phyloP scores from a whole-genome alignment of 2,113 vertebrate species.

The Climacteris rufus region DNA sequence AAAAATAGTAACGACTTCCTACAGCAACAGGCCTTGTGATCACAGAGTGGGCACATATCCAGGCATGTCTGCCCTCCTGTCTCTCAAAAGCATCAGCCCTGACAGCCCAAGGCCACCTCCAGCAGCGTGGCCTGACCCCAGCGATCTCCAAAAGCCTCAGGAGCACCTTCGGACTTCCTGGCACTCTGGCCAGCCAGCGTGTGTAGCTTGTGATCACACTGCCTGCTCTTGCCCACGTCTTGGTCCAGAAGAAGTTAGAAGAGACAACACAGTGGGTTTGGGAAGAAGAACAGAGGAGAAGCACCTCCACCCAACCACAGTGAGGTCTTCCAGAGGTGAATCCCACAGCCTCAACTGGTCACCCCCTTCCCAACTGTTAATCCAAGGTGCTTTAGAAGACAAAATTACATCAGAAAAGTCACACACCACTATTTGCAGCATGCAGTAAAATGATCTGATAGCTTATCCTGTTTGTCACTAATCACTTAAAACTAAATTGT shows the following conservation, averaged over 20 bases:
- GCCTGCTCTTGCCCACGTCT: background rate
- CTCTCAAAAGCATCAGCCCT: fast-evolving
- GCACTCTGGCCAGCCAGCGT: fast-evolving
- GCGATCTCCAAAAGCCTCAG: background rate
- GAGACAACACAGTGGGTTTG: background rate
- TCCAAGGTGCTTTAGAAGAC: fast-evolving
- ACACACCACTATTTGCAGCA: background rate
- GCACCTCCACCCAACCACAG: background rate
- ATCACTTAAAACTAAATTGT: background rate
- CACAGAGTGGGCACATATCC: fast-evolving
- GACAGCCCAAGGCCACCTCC: background rate
- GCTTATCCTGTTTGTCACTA: background rate
- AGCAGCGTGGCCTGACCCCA: background rate
- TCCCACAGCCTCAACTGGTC: fast-evolving
- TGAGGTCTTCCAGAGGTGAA: background rate
- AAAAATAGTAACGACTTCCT: background rate
- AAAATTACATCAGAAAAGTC: background rate
- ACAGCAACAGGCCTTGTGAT: background rate
- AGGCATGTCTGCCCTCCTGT: background rate
- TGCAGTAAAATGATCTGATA: background rate
- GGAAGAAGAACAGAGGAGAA: background rate
- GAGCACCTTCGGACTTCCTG: fast-evolving
- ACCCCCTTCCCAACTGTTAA: background rate
- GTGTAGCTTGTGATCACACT: fast-evolving
- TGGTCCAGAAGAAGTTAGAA: background rate